Evolutionary conservation across 2,113 vertebrate genomes (phyloP).

Genomic region (Ochotona curzoniae): DNA sequence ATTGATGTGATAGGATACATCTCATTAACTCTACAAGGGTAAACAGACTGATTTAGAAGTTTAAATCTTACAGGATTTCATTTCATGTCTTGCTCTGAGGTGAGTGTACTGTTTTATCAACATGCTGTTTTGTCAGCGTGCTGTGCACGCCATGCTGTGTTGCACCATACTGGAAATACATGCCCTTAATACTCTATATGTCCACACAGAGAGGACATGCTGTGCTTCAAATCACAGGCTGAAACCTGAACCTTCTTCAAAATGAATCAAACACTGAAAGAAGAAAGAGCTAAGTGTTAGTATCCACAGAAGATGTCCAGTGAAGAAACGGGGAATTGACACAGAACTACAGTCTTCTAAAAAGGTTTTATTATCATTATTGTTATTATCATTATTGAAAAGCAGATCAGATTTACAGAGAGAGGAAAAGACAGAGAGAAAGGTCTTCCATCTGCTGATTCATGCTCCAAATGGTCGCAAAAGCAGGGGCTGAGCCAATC

Average conservation of each 20-base stretch:
- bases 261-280: conserved; percentile 39
- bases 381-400: too few relatives aligned
- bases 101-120: background rate
- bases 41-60: background rate
- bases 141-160: background rate
- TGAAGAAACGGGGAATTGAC: background rate
- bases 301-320: conserved; percentile 46
- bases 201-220: conserved; percentile 44
- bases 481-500: too few relatives aligned
- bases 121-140: background rate
- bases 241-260: conserved; percentile 72
- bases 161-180: background rate
- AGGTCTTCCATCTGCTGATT: too few relatives aligned
- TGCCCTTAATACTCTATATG: conserved; percentile 21
- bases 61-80: background rate
- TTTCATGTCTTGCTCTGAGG: background rate
- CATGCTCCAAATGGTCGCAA: too few relatives aligned
- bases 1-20: background rate
- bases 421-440: too few relatives aligned
- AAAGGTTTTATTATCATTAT: too few relatives aligned
- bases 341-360: too few relatives aligned
- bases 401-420: too few relatives aligned
- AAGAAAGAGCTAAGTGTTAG: conserved; percentile 52
- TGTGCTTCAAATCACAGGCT: conserved; percentile 57
- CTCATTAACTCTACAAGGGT: background rate